Evolutionary conservation across 2,113 vertebrate genomes (phyloP), one percentile per base, ranked within the genome.

Genomic region (Tenrec ecaudatus): DNA sequence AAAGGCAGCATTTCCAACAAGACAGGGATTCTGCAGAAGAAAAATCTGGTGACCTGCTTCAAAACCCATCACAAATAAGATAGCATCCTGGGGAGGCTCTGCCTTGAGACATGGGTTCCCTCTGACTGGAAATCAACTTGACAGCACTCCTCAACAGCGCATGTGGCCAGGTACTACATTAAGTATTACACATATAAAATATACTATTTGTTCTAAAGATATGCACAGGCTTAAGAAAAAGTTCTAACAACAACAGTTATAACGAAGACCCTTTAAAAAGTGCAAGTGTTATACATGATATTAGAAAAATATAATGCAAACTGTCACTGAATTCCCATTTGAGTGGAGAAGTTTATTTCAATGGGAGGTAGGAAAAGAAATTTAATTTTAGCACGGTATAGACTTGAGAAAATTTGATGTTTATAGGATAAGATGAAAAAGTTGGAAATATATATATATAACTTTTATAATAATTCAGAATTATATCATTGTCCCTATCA

Each of bases 381-480:
- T 69, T 89, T 95, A 85, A 94, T 76, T 96, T 93, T 79, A 58
- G 23, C 4, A 79, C 36, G 9, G 3, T 64, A 88, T 20, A 80
- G 10, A 76, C n/a, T 68, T 64, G 19, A 95, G 69, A 0, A 82
- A 91, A 84, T 53, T 20, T 88, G n/a, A 77, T 88, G 17, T 80
- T 86, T 90, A 53, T 29, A 90, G 19, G 89, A 38, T 53, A 77
- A 69, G 29, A 89, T 9, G 23, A 43, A 92, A 4, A 27, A 47
- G 9, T 29, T 88, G 31, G 0, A 79, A 80, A 91, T 53, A 91
- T 1, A 79, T 1, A 79, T 62, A 88, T 82, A 33, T 85, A 1
- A 62, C 6, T 5, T 77, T 95, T 80, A 77, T 38, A 86, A 91
- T 94, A 78, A 85, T 77, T 89, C 29, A 92, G 64, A 96, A 92